Evolutionary conservation across 2,113 vertebrate species (phyloP).

Genomic region (Pachyramphus minor): DNA sequence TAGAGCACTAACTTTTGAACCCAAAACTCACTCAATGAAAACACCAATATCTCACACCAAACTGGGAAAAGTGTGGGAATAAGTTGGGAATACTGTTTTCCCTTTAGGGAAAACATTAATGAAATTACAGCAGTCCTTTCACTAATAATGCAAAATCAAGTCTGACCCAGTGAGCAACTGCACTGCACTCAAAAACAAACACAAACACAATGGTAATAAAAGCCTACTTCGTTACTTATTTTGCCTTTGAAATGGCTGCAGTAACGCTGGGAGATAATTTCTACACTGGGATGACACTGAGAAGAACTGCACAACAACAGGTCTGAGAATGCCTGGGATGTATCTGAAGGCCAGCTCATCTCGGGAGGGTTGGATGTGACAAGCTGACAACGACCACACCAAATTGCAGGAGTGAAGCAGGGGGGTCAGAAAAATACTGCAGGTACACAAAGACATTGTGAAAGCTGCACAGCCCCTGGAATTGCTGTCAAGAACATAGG

Average conservation of each 20-base stretch:
- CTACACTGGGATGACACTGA: neutral
- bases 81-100: neutral
- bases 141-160: neutral
- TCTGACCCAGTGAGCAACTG: neutral
- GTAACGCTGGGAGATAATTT: neutral
- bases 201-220: neutral
- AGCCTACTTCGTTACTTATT: neutral
- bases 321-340: neutral
- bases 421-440: neutral
- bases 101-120: neutral
- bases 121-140: neutral
- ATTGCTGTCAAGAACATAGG: accelerated
- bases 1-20: neutral
- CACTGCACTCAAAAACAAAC: neutral
- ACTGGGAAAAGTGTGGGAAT: neutral
- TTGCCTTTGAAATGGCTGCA: neutral
- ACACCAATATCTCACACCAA: neutral
- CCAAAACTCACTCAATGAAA: neutral
- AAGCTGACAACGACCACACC: neutral
- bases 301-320: accelerated
- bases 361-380: neutral
- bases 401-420: neutral
- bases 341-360: neutral
- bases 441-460: accelerated
- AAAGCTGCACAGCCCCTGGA: neutral